These are phyloP conservation scores for Alentia gelatinosa DNA, from an alignment of 2,888 invertebrate species.

Conservation along the genomic window DNA sequence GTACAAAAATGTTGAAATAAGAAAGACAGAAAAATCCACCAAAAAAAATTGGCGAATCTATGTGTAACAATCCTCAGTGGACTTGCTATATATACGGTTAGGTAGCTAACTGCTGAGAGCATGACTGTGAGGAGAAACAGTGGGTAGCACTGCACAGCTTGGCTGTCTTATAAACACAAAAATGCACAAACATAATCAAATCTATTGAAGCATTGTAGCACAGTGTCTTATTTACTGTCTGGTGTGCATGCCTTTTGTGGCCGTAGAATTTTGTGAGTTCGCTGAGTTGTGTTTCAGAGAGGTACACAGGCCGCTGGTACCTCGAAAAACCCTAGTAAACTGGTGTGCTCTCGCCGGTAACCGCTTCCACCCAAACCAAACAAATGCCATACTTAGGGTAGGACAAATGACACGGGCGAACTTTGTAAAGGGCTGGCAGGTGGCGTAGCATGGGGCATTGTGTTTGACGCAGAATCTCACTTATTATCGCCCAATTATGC, in stretches of 20 bases:
- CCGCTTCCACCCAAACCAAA: not conserved
- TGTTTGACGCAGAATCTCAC: conserved; percentile 42
- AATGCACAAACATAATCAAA: conserved; percentile 53
- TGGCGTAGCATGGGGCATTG: conserved; percentile 10
- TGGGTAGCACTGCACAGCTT: conserved; percentile 54
- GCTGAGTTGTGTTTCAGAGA: conserved; percentile 37
- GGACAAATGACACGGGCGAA: conserved; percentile 22
- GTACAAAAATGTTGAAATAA: conserved; percentile 35
- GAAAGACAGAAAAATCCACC: not conserved
- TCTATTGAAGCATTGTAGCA: conserved; percentile 51
- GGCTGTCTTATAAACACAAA: conserved; percentile 40
- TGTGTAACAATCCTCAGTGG: conserved; percentile 42
- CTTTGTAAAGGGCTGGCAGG: conserved; percentile 26
- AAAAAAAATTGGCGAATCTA: conserved; percentile 23
- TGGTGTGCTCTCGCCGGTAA: not conserved
- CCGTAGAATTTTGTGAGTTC: conserved; percentile 32
- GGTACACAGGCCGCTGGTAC: not conserved
- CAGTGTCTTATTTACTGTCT: conserved; percentile 48
- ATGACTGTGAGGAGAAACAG: conserved; percentile 43
- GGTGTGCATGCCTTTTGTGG: conserved; percentile 43
- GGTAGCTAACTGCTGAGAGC: conserved; percentile 54
- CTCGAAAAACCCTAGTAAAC: conserved; percentile 8
- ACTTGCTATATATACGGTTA: conserved; percentile 50
- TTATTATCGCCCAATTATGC: conserved; percentile 36
- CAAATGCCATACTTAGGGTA: conserved; percentile 45